These are phyloP conservation scores for Eledona agricola DNA, from an alignment of 2,888 invertebrate genomes.

Conservation along the genomic window DNA sequence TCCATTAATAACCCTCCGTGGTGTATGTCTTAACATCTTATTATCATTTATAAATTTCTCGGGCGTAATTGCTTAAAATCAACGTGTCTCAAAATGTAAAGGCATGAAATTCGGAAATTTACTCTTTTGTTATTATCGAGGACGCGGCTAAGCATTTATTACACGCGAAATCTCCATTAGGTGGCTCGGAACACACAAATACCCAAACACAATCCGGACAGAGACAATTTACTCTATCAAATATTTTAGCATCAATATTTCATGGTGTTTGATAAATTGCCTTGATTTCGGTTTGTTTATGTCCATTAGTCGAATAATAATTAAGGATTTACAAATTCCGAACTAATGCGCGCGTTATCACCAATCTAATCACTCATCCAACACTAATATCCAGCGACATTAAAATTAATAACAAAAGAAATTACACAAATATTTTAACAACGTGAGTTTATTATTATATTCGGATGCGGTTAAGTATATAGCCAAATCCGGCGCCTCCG, in stretches of 20 bases:
- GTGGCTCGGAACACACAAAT: slow-evolving; percentile 9
- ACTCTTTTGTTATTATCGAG: slow-evolving; percentile 22
- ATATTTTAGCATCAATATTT: slow-evolving; percentile 26
- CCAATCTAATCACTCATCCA: too few relatives aligned
- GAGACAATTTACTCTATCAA: slow-evolving; percentile 25
- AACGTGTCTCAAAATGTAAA: slow-evolving; percentile 24
- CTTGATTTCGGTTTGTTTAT: slow-evolving; percentile 13
- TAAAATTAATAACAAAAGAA: too few relatives aligned
- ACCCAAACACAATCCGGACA: slow-evolving; percentile 14
- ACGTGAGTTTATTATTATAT: too few relatives aligned
- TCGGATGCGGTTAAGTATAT: too few relatives aligned
- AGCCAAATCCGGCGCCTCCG: too few relatives aligned
- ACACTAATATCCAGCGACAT: too few relatives aligned
- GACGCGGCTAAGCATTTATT: slow-evolving; percentile 13
- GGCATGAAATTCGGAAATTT: slow-evolving; percentile 26
- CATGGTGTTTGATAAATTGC: slow-evolving; percentile 17
- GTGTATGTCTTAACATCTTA: slow-evolving; percentile 50
- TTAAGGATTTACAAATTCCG: slow-evolving; percentile 16
- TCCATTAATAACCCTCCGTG: slow-evolving; percentile 49
- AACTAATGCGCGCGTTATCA: slow-evolving; percentile 12
- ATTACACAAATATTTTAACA: too few relatives aligned
- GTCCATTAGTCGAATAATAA: slow-evolving; percentile 10
- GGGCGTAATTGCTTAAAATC: slow-evolving; percentile 19
- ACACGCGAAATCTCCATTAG: slow-evolving; percentile 47
- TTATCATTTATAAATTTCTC: slow-evolving; percentile 45